Percentiles rank a stretch among this genome's conserved stretches.
Evolutionary conservation across 2,797 vertebrate species (phyloP).

Genomic region (Garrulus glandarius): DNA sequence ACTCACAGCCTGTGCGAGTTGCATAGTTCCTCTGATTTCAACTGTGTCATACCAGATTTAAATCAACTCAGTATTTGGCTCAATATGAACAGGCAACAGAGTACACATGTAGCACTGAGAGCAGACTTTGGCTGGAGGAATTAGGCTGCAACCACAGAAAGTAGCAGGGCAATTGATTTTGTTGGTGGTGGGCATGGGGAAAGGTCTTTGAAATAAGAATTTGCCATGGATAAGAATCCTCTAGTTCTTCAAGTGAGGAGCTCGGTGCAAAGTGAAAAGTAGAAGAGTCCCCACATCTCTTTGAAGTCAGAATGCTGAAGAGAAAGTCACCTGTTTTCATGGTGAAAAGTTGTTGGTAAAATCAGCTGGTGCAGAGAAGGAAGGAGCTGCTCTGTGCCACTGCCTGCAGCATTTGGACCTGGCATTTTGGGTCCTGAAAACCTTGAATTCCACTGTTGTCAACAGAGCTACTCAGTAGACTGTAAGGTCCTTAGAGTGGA

Average conservation of each 20-base stretch:
- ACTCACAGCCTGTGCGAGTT: not conserved
- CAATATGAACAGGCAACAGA: not conserved
- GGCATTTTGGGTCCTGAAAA: not conserved
- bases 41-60: not conserved
- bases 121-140: not conserved
- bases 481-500: not conserved
- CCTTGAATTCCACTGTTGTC: not conserved
- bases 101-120: not conserved
- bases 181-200: fast-evolving
- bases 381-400: not conserved
- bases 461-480: not conserved
- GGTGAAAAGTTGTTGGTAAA: fast-evolving
- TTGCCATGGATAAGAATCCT: not conserved
- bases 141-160: not conserved
- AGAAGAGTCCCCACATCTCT: not conserved
- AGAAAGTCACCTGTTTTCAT: not conserved
- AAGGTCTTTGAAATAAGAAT: not conserved
- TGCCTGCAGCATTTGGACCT: not conserved
- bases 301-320: not conserved
- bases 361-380: not conserved
- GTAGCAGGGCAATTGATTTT: not conserved
- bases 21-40: not conserved
- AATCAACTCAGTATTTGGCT: not conserved
- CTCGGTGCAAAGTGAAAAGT: fast-evolving
- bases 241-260: not conserved